Base-by-base conservation (phyloP, 2,113 vertebrate species). In the Eublepharis macularius region DNA sequence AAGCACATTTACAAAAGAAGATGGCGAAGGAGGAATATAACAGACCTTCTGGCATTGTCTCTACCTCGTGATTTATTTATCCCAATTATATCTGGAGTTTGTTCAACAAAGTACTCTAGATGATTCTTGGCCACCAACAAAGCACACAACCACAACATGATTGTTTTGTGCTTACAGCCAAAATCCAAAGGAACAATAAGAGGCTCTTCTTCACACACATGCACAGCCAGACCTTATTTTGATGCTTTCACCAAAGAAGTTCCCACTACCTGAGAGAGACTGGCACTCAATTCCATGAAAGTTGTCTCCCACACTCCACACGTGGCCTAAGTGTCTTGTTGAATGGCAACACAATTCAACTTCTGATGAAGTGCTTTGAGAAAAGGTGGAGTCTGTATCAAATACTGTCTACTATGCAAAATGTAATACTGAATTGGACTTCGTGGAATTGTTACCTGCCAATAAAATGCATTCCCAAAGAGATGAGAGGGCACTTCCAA, bases 101-200 rank as follows among this genome's bases (percentile, higher is more conserved):
- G 41, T 14, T 73, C 39, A 60, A 47, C 39, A 70, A 74, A 76
- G 47, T 41, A 82, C 81, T 90, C 60, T 39, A 49, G 4, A 7
- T 39, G 12, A 73, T 91, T 80, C 84, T 19, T 80, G 41, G 88
- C 84, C 84, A 39, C 87, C 80, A 54, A 75, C 43, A 47, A 47
- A 63, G 24, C 6, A 4, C 72, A 47, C 45, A 45, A 47, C 72
- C 72, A 24, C 43, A 47, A 26, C 70, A 26, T 32, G 26, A 74
- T 47, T 74, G n/a, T 54, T n/a, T 21, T 75, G 76, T 66, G 73
- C 86, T 68, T 19, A 85, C 68, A 12, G 49, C 2, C 47, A 74
- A 32, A 47, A 45, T 66, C 81, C 78, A 60, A 83, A 60, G n/a
- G 73, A 84, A 81, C 21, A 80, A 68, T 45, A 73, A 29, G 41